These are phyloP conservation scores for Muricea muricata DNA, from an alignment of 92 coral and sea anemone species.

Conservation along the genomic window DNA sequence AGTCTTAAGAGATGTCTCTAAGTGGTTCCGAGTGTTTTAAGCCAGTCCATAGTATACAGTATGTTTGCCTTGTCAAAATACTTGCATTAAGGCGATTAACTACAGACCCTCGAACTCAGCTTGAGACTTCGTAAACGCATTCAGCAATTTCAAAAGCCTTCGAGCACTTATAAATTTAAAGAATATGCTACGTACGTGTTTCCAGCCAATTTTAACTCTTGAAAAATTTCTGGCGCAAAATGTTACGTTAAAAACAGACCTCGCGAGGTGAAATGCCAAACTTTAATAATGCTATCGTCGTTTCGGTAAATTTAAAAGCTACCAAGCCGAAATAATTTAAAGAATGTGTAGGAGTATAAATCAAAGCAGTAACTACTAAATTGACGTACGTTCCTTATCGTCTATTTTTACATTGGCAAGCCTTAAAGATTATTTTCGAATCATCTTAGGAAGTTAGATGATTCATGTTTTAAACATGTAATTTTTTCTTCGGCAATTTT, in stretches of 20 bases:
- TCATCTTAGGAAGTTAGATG: not conserved
- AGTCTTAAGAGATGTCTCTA: not conserved
- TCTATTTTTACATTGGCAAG: not conserved
- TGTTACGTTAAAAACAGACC: too few species aligned
- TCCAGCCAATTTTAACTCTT: too few species aligned
- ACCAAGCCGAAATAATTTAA: not conserved
- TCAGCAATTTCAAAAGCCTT: slow-evolving; percentile 13
- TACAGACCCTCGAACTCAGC: not conserved
- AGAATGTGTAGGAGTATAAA: not conserved
- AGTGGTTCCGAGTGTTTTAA: slow-evolving; percentile 4
- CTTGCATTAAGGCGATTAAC: not conserved
- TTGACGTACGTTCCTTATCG: not conserved
- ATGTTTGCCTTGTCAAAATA: slow-evolving; percentile 4
- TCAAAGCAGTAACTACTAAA: not conserved
- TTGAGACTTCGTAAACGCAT: not conserved
- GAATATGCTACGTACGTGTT: not conserved
- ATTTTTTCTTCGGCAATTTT: not conserved
- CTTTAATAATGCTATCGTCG: too few species aligned
- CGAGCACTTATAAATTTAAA: not conserved
- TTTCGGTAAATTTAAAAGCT: too few species aligned
- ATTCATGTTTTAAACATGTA: not conserved
- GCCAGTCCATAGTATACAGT: not conserved
- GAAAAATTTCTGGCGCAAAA: too few species aligned
- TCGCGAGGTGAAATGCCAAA: too few species aligned
- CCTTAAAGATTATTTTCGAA: not conserved